Base-by-base conservation (phyloP, 2,113 vertebrate species). In the Monarcha castaneiventris region DNA sequence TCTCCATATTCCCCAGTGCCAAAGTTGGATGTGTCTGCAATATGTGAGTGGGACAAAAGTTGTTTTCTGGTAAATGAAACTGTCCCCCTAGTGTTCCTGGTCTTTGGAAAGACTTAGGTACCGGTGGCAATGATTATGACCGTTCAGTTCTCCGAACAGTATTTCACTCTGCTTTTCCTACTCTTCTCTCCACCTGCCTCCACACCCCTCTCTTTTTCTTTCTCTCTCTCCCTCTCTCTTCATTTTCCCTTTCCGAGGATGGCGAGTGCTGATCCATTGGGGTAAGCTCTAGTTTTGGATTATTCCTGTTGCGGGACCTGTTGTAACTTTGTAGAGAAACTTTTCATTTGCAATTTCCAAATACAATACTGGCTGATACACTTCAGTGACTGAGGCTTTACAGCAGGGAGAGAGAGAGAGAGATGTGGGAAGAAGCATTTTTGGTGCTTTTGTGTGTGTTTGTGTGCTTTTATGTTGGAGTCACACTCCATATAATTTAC, bases 101-200 rank as follows among this genome's bases (percentile, higher is more conserved):
- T 94, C 92, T 86, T 96, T 86, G 92, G 64, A 69, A 90, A 95
- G 90, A 72, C 22, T 11, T 89, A 94, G 97, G 92, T 84, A 78
- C 89, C 9, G 3, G 52, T 93, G 95, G 90, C 96, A 81, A 71
- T 94, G 62, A 91, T 90, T 86, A 48, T 96, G 94, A 96, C 73
- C 79, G 1, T 95, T 92, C 73, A 75, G 89, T 96, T 96, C 92
- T 97, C 87, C 2, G 7, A 96, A 97, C 94, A 96, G 83, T 97
- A 92, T 97, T 97, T 97, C 97, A 97, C 95, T 97, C 80, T 97
- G 91, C 95, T 97, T 97, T 97, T 97, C 96, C 83, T 97, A 74
- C 96, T 97, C 97, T 97, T 97, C 80, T 97, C 89, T 97, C 97
- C 94, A 96, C 95, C 92, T 96, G 89, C 96, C 90, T 97, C 96